Base-by-base conservation (phyloP, 2,797 vertebrate genomes). In the Siniperca undulata region DNA sequence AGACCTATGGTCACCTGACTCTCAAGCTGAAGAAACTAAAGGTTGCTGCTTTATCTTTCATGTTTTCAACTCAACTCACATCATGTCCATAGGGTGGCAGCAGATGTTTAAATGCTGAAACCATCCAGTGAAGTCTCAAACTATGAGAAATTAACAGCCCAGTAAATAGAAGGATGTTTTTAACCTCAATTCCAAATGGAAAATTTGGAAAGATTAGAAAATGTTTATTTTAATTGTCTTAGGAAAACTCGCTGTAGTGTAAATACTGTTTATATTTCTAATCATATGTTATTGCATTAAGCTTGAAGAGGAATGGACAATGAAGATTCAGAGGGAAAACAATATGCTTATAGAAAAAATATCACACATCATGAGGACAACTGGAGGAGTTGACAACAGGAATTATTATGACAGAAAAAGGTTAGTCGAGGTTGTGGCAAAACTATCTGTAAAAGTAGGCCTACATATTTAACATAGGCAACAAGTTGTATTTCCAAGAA, bases 341-440 rank as follows among this genome's bases (percentile, higher is more conserved):
- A 10, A 0, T n/a, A 92, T 95, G 69, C 94, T 97, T 3, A 83
- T 91, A 59, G 90, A 96, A 81, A 97, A 95, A 88, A 93, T 97
- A 64, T 91, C 93, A 40, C 82, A 85, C 52, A 96, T 95, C 79
- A 93, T 92, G 92, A 95, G 76, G 90, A 96, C 95, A 61, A 90
- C 89, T 42, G 93, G 94, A 74, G 70, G 86, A 82, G 80, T 77
- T 0, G 88, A 94, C 83, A 93, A 94, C 84, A 91, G 75, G 90
- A 96, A 95, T 84, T 0, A 88, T 72, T 93, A 81, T 79, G 89
- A 91, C 1, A 85, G 70, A 27, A 96, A 94, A 94, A 96, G 95
- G 95, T 97, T 83, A 30, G 78, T 69, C 80, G 14, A 59, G 30
- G 34, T 69, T 81, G 46, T 17, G n/a, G 24, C 5, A 38, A 4